A percentile compares a stretch with the other conserved stretches of the same genome.
Conservation (phyloP, 2,113 vertebrate species). For the Ciconia stormi region DNA sequence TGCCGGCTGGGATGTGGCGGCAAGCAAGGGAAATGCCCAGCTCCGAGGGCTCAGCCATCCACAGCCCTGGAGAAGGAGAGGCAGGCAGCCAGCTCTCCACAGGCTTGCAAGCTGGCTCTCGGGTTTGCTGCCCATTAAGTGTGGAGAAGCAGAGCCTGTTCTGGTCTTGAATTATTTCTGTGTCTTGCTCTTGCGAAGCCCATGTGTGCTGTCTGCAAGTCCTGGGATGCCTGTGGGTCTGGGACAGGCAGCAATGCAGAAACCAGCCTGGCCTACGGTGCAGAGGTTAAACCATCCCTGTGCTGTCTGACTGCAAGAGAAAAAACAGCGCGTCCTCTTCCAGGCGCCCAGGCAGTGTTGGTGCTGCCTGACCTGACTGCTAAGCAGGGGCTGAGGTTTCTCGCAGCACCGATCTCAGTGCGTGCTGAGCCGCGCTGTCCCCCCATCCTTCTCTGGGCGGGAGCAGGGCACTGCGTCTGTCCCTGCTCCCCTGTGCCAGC, state of each 20-base stretch:
- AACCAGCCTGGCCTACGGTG: rapidly evolving
- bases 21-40: not conserved
- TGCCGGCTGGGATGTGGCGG: not conserved
- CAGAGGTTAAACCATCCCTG: not conserved
- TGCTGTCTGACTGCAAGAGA: not conserved
- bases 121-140: not conserved
- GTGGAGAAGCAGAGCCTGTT: not conserved
- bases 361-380: conserved; percentile 30
- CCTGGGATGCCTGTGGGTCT: not conserved
- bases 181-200: not conserved
- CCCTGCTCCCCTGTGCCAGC: rapidly evolving
- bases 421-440: rapidly evolving
- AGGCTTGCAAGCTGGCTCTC: not conserved
- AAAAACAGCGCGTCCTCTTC: not conserved
- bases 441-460: not conserved
- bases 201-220: not conserved
- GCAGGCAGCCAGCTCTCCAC: not conserved
- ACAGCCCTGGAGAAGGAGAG: not conserved
- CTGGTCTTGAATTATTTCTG: not conserved
- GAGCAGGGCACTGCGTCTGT: rapidly evolving
- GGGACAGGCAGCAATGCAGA: not conserved
- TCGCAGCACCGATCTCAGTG: not conserved
- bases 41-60: not conserved
- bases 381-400: not conserved
- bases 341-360: rapidly evolving